Base-by-base conservation (phyloP, 2,888 invertebrate species). In the Rapana venosa region DNA sequence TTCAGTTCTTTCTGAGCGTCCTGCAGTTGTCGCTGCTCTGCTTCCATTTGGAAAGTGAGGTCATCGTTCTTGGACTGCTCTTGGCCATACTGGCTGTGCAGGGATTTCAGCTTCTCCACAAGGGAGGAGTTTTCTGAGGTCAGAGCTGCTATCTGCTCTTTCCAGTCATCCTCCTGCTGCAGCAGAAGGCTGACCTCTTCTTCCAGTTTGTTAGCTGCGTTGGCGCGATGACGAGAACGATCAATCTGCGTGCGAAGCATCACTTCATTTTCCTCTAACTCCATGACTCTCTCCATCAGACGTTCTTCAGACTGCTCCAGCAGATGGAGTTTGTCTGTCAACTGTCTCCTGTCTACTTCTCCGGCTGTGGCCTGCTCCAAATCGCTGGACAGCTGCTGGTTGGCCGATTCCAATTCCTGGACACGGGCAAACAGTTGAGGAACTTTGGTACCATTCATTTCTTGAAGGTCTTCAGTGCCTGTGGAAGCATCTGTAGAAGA, bases 201-300 rank as follows among this genome's bases (percentile, higher is more conserved):
- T 77, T 90, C 89, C 35, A 92, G 88, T 56, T 90, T 89, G 47
- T 89, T 87, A n/a, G 90, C 90, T 15, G 32, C 47, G 26, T 90
- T 66, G 26, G 90, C 74, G 47, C 79, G 35, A 47, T 86, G 26
- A 17, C 81, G 90, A 36, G 56, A 35, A n/a, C 77, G 84, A 13
- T 91, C 88, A 32, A 88, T 79, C 70, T 91, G 84, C 15, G 86
- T 88, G 87, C 81, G 77, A 30, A 90, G 61, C 13, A 35, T 70
- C 4, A 87, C 89, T 61, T 47, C 90, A 56, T 36, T 61, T 79
- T 91, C 90, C 88, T 95, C 95, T 56, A 94, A 90, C 91, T 95
- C 95, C 93, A 94, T 92, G 15, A 95, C 93, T 87, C 93, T 93
- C 81, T 95, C 95, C 94, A 95, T 94, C 88, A 95, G 90, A 58